Evolutionary conservation across 2,113 vertebrate species (phyloP).

Genomic region (Megaceryle torquata): DNA sequence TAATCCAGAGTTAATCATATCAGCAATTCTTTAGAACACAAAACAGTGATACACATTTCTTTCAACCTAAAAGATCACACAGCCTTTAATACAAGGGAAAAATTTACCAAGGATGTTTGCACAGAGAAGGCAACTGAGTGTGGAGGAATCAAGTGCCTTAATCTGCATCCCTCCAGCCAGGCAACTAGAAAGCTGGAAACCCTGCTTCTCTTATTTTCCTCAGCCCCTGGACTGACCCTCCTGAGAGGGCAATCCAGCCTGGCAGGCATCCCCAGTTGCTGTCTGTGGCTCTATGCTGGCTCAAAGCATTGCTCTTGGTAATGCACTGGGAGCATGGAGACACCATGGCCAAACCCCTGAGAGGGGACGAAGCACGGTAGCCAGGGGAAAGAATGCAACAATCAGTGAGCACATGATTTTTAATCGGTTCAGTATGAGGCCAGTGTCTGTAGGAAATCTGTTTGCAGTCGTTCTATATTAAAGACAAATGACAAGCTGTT

Average conservation of each 20-base stretch:
- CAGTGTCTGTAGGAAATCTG: conserved; percentile 41
- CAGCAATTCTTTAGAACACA: neutral
- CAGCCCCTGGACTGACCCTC: neutral
- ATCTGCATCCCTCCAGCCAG: neutral
- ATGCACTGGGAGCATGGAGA: neutral
- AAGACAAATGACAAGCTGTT: conserved; percentile 45
- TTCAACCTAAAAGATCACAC: neutral
- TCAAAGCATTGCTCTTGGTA: rapidly evolving
- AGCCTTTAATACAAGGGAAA: neutral
- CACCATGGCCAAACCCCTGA: neutral
- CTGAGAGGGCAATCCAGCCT: neutral
- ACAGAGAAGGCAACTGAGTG: neutral
- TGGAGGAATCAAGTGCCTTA: neutral
- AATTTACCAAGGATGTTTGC: rapidly evolving
- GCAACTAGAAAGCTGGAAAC: neutral
- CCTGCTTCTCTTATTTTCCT: neutral
- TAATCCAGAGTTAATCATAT: neutral
- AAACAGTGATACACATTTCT: neutral
- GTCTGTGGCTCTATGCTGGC: neutral
- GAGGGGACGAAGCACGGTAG: neutral
- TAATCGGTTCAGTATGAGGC: conserved; percentile 1
- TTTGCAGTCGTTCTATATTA: neutral
- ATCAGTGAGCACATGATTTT: neutral
- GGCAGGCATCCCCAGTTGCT: neutral
- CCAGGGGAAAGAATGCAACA: neutral